Conservation (phyloP, 2,113 vertebrate genomes). For the Ctenodactylus gundi region DNA sequence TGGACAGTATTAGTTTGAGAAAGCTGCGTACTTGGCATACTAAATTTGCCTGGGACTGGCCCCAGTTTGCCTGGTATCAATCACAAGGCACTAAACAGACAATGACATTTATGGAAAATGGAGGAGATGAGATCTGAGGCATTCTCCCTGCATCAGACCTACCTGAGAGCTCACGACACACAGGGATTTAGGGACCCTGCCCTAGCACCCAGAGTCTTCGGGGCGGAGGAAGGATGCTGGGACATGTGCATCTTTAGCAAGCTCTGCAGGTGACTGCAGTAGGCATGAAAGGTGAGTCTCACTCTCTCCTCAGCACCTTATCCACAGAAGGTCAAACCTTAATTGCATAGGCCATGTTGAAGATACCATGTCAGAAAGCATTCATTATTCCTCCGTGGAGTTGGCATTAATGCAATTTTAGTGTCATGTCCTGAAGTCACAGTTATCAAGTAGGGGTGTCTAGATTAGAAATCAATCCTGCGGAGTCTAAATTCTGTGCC, state of each 20-base stretch:
- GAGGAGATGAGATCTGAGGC: neutral
- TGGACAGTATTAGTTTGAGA: neutral
- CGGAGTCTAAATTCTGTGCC: neutral
- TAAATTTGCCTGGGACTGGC: neutral
- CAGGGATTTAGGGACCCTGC: neutral
- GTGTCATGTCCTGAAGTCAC: neutral
- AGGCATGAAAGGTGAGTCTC: neutral
- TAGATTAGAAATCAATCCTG: neutral
- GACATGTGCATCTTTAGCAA: accelerated
- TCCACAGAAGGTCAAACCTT: neutral
- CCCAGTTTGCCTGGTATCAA: neutral
- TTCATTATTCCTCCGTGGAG: neutral
- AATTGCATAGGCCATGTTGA: accelerated
- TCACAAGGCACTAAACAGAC: too few species aligned
- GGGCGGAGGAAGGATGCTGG: neutral
- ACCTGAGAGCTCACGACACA: neutral
- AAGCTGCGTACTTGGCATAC: neutral
- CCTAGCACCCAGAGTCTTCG: neutral
- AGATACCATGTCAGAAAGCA: too few species aligned
- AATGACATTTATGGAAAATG: neutral
- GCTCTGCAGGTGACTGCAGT: neutral
- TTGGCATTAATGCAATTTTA: neutral
- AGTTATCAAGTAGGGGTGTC: neutral
- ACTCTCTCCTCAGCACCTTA: neutral
- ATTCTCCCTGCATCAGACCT: neutral